Conservation (phyloP, 2,797 vertebrate species). For the Threskiornis aethiopicus region DNA sequence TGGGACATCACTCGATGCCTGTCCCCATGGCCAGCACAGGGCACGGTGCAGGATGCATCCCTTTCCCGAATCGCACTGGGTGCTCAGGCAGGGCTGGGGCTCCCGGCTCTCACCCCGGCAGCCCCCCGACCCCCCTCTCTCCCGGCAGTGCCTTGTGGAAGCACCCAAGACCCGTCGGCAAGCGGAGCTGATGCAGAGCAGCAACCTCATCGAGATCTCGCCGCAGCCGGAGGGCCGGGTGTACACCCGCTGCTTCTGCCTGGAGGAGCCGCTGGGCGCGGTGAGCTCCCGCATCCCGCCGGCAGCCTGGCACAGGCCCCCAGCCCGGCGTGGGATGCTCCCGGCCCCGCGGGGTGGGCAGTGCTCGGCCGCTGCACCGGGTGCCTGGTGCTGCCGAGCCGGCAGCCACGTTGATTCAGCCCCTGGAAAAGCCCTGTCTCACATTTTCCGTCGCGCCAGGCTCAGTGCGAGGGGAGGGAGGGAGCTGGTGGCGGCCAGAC, state of each 20-base stretch:
- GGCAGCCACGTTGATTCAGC: not conserved
- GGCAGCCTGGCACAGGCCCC: not conserved
- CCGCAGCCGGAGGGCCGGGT: conserved; percentile 82
- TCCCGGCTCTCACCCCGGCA: rapidly evolving
- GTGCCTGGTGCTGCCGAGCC: not conserved
- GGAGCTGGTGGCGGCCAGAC: rapidly evolving
- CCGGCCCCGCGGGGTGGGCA: rapidly evolving
- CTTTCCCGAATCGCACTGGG: rapidly evolving
- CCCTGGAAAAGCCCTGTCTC: not conserved
- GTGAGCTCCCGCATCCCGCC: conserved; percentile 2
- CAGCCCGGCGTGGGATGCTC: not conserved
- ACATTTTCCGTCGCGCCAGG: not conserved
- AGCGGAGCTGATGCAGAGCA: conserved; percentile 81
- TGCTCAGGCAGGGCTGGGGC: not conserved
- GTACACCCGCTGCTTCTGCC: conserved; percentile 81
- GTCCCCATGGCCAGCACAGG: rapidly evolving
- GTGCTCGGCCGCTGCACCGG: not conserved
- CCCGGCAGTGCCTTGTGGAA: conserved; percentile 84
- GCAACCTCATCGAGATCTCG: conserved; percentile 82
- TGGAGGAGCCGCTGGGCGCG: conserved; percentile 70
- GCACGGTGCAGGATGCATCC: not conserved
- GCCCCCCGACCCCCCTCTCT: not conserved
- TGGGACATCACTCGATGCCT: rapidly evolving
- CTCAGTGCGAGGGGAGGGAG: not conserved
- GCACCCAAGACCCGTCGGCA: conserved; percentile 89